Percentiles rank a stretch among this genome's conserved stretches.
Conservation (phyloP, 2,888 invertebrate species). For the Aquatica leii region DNA sequence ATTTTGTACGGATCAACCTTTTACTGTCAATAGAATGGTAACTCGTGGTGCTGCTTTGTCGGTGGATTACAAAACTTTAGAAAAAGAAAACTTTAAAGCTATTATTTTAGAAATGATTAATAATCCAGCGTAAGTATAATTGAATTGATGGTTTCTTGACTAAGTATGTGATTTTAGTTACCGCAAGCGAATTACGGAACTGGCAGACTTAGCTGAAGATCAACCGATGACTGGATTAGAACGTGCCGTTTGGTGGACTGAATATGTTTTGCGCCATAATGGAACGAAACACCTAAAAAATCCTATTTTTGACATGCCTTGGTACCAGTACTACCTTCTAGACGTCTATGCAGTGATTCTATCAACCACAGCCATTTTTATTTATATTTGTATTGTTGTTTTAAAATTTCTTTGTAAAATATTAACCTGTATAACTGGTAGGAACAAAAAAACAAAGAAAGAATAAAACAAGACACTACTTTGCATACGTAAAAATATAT, state of each 20-base stretch:
- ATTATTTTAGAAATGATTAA: not conserved
- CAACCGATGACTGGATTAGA: constrained; percentile 46
- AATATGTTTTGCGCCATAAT: constrained; percentile 48
- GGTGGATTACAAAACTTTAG: constrained; percentile 1
- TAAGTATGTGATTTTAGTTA: constrained; percentile 45
- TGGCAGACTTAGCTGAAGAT: constrained; percentile 41
- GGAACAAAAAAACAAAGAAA: too few species aligned
- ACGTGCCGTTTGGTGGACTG: constrained; percentile 49
- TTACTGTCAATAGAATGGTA: not conserved
- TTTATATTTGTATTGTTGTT: too few species aligned
- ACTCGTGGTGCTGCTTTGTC: not conserved
- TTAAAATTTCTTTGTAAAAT: too few species aligned
- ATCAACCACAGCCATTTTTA: too few species aligned
- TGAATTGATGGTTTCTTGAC: too few species aligned
- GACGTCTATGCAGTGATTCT: constrained; percentile 38
- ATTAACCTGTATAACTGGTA: too few species aligned
- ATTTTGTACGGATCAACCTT: not conserved
- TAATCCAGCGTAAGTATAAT: constrained; percentile 9
- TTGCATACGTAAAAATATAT: too few species aligned
- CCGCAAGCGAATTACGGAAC: constrained; percentile 34
- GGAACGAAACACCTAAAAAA: constrained; percentile 44
- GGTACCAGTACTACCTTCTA: constrained; percentile 43
- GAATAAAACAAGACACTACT: too few species aligned
- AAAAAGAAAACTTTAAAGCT: not conserved
- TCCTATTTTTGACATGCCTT: constrained; percentile 34